A percentile compares a stretch with the other conserved stretches of the same genome.
These are phyloP conservation scores for Thaumatotibia leucotreta DNA, from an alignment of 1,140 invertebrate genomes.

Conservation along the genomic window DNA sequence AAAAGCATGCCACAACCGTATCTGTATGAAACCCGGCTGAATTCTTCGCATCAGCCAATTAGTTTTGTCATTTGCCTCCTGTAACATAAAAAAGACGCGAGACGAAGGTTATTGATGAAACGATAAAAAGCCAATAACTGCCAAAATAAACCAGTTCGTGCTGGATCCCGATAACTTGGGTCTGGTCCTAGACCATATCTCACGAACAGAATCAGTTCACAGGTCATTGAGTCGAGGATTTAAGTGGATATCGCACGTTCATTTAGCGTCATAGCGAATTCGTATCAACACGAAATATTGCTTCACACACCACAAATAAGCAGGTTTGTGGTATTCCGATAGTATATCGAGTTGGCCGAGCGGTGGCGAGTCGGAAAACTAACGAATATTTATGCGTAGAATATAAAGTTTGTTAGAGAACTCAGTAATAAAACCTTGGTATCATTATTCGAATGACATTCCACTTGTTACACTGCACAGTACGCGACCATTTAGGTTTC, in stretches of 20 bases:
- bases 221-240: constrained; percentile 41
- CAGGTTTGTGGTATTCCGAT: not conserved
- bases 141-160: constrained; percentile 23
- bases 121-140: not conserved
- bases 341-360: not conserved
- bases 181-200: constrained; percentile 47
- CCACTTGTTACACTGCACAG: no score
- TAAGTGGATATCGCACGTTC: constrained; percentile 25
- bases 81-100: no score
- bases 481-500: no score
- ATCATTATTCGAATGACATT: no score
- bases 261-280: constrained; percentile 11
- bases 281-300: constrained; percentile 9
- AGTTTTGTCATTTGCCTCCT: no score
- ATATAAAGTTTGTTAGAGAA: no score
- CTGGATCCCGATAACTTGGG: constrained; percentile 36
- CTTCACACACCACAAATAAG: constrained; percentile 4
- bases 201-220: constrained; percentile 49
- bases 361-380: not conserved
- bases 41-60: no score
- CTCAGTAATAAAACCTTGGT: no score
- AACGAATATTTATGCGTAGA: no score
- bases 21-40: no score
- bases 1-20: no score
- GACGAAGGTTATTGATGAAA: not conserved